These are phyloP conservation scores for Tapera naevia DNA, from an alignment of 2,797 vertebrate species.

Conservation along the genomic window DNA sequence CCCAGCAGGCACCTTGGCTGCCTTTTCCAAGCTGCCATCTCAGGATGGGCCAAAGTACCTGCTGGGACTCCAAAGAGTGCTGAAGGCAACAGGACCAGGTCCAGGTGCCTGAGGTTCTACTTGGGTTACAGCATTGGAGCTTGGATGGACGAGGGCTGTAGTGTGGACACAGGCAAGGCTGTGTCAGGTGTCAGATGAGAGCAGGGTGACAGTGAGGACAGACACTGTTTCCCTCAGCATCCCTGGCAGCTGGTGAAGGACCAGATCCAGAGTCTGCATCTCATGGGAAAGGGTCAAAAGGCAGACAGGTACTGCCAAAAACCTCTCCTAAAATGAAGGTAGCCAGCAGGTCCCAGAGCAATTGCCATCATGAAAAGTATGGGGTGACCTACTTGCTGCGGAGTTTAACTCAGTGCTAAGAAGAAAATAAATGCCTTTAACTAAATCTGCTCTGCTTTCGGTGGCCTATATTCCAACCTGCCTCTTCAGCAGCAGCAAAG, in stretches of 20 bases:
- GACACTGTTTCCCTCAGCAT: accelerated
- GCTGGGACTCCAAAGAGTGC: accelerated
- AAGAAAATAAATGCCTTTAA: background rate
- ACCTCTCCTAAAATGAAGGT: background rate
- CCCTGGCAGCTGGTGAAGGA: accelerated
- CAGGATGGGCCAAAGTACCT: background rate
- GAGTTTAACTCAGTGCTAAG: background rate
- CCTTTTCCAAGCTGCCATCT: background rate
- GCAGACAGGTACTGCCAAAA: background rate
- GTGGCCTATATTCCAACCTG: background rate
- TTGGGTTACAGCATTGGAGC: background rate
- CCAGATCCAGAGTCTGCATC: accelerated
- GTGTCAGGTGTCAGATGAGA: background rate
- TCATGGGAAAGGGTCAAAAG: background rate
- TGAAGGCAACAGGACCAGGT: background rate
- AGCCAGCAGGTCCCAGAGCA: background rate
- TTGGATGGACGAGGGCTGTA: background rate
- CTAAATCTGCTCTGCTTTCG: background rate
- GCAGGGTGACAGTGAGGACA: accelerated
- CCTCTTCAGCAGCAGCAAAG: background rate
- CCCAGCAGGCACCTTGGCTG: background rate
- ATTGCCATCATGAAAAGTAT: background rate
- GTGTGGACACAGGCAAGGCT: background rate
- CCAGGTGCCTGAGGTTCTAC: background rate
- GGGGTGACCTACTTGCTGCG: background rate